These are phyloP conservation scores for Temnothorax longispinosus DNA, from an alignment of 1,140 invertebrate species.

Conservation along the genomic window DNA sequence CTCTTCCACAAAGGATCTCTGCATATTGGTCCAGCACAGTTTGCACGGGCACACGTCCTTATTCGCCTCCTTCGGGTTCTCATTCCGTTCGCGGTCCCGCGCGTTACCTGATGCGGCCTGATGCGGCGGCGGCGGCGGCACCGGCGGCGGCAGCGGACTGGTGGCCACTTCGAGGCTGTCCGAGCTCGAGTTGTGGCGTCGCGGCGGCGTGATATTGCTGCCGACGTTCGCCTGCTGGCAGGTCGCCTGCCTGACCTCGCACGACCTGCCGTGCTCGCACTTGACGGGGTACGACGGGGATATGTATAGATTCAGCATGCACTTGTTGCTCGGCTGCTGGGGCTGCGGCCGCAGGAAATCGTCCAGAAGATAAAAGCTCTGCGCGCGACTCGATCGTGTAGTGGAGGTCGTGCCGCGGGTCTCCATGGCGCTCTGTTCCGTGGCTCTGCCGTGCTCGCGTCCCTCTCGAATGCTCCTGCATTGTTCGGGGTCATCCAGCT, in stretches of 20 bases:
- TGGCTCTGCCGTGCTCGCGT: conserved; percentile 33
- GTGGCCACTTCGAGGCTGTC: conserved; percentile 84
- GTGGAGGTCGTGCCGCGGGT: conserved; percentile 70
- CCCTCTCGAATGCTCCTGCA: conserved; percentile 42
- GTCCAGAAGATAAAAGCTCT: conserved; percentile 86
- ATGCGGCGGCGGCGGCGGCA: conserved; percentile 83
- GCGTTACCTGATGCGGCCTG: conserved; percentile 60
- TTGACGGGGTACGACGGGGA: conserved; percentile 71
- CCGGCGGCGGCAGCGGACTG: conserved; percentile 84
- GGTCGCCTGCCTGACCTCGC: conserved; percentile 69
- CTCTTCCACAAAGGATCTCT: conserved; percentile 83
- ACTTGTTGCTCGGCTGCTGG: conserved; percentile 74
- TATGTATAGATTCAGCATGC: conserved; percentile 78
- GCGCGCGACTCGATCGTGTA: conserved; percentile 81
- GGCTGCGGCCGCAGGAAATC: conserved; percentile 85
- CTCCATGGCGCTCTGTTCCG: conserved; percentile 65
- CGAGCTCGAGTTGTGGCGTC: conserved; percentile 84
- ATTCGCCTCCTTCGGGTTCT: conserved; percentile 75
- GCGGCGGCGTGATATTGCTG: conserved; percentile 83
- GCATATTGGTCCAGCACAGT: conserved; percentile 82
- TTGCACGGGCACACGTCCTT: conserved; percentile 82
- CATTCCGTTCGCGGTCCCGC: conserved; percentile 74
- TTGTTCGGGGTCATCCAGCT: conserved; percentile 70
- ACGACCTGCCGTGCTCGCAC: conserved; percentile 70
- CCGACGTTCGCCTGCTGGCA: conserved; percentile 62